Conservation (phyloP, 1,140 invertebrate genomes). For the Drosophila neocordata region DNA sequence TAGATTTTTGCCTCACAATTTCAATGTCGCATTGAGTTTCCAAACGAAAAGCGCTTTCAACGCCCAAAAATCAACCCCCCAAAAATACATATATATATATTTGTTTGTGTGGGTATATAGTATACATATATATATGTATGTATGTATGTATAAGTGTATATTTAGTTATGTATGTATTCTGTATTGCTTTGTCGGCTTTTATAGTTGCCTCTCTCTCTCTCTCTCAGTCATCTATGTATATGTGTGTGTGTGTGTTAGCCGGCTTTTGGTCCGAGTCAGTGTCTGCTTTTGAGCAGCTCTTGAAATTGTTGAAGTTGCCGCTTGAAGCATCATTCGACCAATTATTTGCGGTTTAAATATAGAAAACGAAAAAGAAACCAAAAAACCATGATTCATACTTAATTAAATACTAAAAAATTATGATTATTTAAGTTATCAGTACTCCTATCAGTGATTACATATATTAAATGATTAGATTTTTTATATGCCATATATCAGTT, state of each 20-base stretch:
- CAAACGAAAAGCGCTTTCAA: slow-evolving; percentile 77
- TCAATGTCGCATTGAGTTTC: slow-evolving; percentile 82
- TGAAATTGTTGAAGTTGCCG: slow-evolving; percentile 54
- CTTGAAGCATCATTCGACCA: slow-evolving; percentile 64
- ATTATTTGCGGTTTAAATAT: slow-evolving; percentile 55
- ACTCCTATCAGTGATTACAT: not conserved
- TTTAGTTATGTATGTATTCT: slow-evolving; percentile 29
- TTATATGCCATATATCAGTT: not conserved
- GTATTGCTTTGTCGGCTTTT: slow-evolving; percentile 13
- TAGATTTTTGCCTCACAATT: slow-evolving; percentile 58
- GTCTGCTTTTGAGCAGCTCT: slow-evolving; percentile 69
- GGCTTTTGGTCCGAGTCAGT: slow-evolving; percentile 21
- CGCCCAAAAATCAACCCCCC: slow-evolving; percentile 75
- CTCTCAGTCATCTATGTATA: slow-evolving; percentile 6
- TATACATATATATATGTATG: slow-evolving; percentile 12
- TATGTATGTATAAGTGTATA: slow-evolving; percentile 14
- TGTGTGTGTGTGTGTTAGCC: slow-evolving; percentile 9
- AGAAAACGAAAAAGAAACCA: slow-evolving; percentile 1
- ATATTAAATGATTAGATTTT: slow-evolving; percentile 9
- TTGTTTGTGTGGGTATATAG: slow-evolving; percentile 17
- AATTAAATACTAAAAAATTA: not conserved
- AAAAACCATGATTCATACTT: slow-evolving; percentile 3
- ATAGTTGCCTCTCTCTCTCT: slow-evolving; percentile 6
- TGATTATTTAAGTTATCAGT: slow-evolving; percentile 9
- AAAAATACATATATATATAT: slow-evolving; percentile 35